Evolutionary conservation across 2,888 invertebrate genomes (phyloP).

Genomic region (Sminthurides aquaticus): DNA sequence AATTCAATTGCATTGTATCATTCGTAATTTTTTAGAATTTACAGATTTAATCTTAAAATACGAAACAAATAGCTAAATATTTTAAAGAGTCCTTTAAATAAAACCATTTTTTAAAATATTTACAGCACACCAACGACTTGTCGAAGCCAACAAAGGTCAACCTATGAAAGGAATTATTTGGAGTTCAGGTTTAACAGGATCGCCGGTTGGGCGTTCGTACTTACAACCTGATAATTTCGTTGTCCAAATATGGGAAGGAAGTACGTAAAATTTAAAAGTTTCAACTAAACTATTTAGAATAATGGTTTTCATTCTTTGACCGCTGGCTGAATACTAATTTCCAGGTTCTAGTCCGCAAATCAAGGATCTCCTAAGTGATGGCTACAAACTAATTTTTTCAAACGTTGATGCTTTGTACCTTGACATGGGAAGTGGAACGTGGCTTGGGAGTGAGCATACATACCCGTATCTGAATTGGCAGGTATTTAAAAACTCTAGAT

Average conservation of each 20-base stretch:
- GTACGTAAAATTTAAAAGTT: background rate
- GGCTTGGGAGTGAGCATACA: constrained; percentile 38
- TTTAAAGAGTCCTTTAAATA: background rate
- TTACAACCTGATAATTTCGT: constrained; percentile 67
- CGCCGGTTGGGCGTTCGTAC: constrained; percentile 56
- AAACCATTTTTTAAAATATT: too few species aligned
- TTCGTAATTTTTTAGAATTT: too few species aligned
- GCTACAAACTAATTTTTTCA: constrained; percentile 69
- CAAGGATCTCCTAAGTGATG: constrained; percentile 59
- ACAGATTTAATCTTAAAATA: too few species aligned
- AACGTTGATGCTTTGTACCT: constrained; percentile 79
- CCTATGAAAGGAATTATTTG: constrained; percentile 63
- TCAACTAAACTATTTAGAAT: background rate
- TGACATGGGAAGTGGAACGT: constrained; percentile 60
- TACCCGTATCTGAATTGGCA: constrained; percentile 34
- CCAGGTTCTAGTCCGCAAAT: constrained; percentile 52
- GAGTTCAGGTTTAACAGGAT: constrained; percentile 71
- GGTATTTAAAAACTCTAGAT: constrained; percentile 16
- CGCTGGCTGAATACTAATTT: too few species aligned
- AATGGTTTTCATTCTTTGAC: too few species aligned
- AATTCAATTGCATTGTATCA: constrained; percentile 67
- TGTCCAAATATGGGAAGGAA: constrained; percentile 67
- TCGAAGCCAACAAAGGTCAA: constrained; percentile 52
- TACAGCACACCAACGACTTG: constrained; percentile 54
- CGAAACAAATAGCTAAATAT: too few species aligned